A percentile compares a stretch with the other conserved stretches of the same genome.
Evolutionary conservation across 1,140 invertebrate species (phyloP).

Genomic region (Drosophila mojavensis): DNA sequence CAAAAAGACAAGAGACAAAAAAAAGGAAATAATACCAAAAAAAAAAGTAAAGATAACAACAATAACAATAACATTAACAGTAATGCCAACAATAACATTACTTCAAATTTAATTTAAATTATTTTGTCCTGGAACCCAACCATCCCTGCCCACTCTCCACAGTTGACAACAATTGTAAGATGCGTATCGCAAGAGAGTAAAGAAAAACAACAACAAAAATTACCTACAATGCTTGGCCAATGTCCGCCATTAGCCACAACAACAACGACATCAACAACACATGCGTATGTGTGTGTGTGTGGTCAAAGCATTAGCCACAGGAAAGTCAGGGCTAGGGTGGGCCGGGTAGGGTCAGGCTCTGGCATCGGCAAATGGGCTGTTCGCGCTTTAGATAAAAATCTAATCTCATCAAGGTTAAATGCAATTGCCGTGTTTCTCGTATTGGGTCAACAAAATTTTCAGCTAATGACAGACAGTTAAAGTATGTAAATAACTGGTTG

Average conservation of each 20-base stretch:
- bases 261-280: constrained; percentile 21
- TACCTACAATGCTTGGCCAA: constrained; percentile 63
- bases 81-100: constrained; percentile 78
- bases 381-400: constrained; percentile 48
- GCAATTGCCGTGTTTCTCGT: constrained; percentile 8
- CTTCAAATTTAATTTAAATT: constrained; percentile 82
- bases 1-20: constrained; percentile 38
- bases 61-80: constrained; percentile 70
- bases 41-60: constrained; percentile 69
- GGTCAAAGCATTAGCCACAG: constrained; percentile 29
- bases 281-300: constrained; percentile 16
- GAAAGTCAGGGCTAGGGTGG: background rate
- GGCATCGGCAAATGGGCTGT: constrained; percentile 31
- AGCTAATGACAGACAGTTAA: constrained; percentile 1
- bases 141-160: background rate
- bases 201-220: constrained; percentile 29
- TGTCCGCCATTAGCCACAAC: constrained; percentile 53
- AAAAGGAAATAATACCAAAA: constrained; percentile 37
- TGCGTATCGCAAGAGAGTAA: constrained; percentile 53
- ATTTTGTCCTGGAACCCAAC: constrained; percentile 43
- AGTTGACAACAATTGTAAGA: constrained; percentile 62
- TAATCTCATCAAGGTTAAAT: constrained; percentile 31
- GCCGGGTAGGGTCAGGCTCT: too few relatives aligned
- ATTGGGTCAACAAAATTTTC: constrained; percentile 17
- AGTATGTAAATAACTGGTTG: background rate